Base-by-base conservation (phyloP, 2,888 invertebrate genomes). In the Ochropacha duplaris region DNA sequence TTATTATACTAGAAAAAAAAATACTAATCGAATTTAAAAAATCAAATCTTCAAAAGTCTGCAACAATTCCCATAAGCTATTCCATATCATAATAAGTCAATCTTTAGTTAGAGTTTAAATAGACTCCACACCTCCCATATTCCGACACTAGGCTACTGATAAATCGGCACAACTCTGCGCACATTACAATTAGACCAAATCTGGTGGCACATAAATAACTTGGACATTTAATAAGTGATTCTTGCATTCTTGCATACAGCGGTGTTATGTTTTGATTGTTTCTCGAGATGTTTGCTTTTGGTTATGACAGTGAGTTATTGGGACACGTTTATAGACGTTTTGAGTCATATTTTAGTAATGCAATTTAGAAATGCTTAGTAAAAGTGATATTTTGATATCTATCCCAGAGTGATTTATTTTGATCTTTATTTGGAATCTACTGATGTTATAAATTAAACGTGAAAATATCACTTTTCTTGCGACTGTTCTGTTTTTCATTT, bases 181-280 rank as follows among this genome's bases (percentile, higher is more conserved):
- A 84, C 83, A 86, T 86, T 84, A 87, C 86, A 86, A 86, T 86
- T 86, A 86, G 84, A 86, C 84, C 80, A 79, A 84, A 86, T 84
- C 85, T 81, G 79, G 78, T 71, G 61, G 62, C 70, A 76, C 80
- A 86, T 86, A 83, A 86, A 86, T 80, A 78, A 83, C 65, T 71
- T 65, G 61, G 84, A 86, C 84, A 69, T 81, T 79, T 83, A 79
- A 81, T 79, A 79, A 82, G 81, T 78, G 81, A 82, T 81, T 65
- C 69, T 56, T 66, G 71, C 72, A 68, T 72, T 71, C 72, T 59
- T 51, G 57, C 36, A 26, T 54, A 50, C 39, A 49, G 2, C 50
- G 19, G 54, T 39, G 50, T 56, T 19, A 49, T 50, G 49, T 26
- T 51, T 49, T 49, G 19, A 34, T 26, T 49, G 49, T 22, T 24